A percentile compares a stretch with the other conserved stretches of the same genome.
These are phyloP conservation scores for Microhierax caerulescens DNA, from an alignment of 2,797 vertebrate genomes.

Conservation along the genomic window DNA sequence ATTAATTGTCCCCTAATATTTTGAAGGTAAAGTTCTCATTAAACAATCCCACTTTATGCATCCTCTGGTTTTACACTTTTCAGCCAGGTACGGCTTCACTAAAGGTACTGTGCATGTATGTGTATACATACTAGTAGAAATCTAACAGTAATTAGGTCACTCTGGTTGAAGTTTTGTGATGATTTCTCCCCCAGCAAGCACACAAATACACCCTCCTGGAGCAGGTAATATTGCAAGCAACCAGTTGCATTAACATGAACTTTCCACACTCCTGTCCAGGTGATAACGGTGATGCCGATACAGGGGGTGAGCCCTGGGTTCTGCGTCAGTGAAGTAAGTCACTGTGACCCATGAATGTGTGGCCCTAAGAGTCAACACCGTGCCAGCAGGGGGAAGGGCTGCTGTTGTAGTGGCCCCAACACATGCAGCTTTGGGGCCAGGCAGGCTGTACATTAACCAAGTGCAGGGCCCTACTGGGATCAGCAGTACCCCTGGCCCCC, in stretches of 20 bases:
- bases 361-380: background rate
- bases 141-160: background rate
- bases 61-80: background rate
- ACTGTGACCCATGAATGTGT: background rate
- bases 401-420: background rate
- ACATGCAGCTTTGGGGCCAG: rapidly evolving
- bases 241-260: background rate
- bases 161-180: background rate
- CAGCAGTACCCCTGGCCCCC: background rate
- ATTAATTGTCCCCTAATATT: background rate
- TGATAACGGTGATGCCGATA: background rate
- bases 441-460: background rate
- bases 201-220: background rate
- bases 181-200: background rate
- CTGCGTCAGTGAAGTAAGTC: background rate
- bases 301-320: background rate
- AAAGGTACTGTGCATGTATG: background rate
- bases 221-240: background rate
- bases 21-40: background rate
- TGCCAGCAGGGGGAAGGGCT: background rate
- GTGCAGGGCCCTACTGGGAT: background rate
- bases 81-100: background rate
- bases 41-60: background rate
- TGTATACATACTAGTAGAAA: background rate
- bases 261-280: background rate